phyloP scores from a whole-genome alignment of 64 coral and sea anemone species.

The Montipora capricornis region DNA sequence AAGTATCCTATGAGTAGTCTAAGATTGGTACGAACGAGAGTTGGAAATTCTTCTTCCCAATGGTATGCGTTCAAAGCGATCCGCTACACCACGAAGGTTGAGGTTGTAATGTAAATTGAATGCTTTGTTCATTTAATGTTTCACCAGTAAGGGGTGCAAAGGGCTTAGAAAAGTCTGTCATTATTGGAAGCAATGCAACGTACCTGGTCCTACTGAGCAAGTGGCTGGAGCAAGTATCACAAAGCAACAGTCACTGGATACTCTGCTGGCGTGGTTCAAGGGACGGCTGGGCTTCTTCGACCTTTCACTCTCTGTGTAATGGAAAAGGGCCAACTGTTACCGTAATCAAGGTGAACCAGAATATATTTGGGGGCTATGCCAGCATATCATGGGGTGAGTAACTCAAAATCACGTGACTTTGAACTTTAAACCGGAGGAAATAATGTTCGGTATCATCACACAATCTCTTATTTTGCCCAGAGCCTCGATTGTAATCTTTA shows the following conservation, averaged over 20 bases:
- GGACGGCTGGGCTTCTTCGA: neutral
- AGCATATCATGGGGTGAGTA: neutral
- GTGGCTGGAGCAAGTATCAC: neutral
- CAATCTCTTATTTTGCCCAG: too few species aligned
- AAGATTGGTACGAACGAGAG: too few species aligned
- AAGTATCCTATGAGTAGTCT: too few species aligned
- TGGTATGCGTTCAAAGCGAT: neutral
- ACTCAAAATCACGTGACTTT: neutral
- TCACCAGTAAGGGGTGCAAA: neutral
- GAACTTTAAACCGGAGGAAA: neutral
- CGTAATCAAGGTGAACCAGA: neutral
- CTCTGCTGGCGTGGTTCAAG: neutral
- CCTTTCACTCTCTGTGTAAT: neutral
- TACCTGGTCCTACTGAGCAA: neutral
- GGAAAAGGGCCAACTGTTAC: neutral
- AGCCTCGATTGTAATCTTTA: too few species aligned
- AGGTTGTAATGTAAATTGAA: neutral
- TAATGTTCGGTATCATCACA: too few species aligned
- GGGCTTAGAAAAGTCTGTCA: neutral
- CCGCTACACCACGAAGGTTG: neutral
- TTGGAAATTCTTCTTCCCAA: neutral
- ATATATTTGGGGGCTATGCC: neutral
- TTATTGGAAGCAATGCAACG: neutral
- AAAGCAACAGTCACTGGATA: neutral
- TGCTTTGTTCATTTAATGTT: neutral